Conservation (phyloP, 2,888 invertebrate species). For the Minunthozetes semirufus region DNA sequence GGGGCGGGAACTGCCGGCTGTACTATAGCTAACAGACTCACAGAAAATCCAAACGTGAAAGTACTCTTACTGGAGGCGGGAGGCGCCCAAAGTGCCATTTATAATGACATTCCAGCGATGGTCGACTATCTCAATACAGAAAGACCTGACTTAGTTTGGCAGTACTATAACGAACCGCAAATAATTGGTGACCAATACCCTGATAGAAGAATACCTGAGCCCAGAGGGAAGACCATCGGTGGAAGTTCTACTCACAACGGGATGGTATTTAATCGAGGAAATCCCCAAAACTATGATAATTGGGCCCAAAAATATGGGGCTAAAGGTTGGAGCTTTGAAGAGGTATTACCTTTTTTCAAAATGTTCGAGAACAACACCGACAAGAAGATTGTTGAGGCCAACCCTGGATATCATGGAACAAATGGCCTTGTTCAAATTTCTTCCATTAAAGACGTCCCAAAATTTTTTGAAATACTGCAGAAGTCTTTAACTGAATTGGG, state of each 20-base stretch:
- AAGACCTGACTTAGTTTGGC: too few relatives aligned
- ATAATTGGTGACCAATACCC: background rate
- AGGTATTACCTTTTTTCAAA: slow-evolving; percentile 7
- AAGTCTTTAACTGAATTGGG: too few relatives aligned
- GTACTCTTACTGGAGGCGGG: background rate
- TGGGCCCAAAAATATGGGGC: slow-evolving; percentile 2
- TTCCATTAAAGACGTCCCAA: too few relatives aligned
- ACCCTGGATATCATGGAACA: background rate
- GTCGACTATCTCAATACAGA: too few relatives aligned
- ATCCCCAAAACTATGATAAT: background rate
- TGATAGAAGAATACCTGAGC: background rate
- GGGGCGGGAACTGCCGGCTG: background rate
- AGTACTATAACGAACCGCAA: background rate
- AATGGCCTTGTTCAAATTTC: background rate
- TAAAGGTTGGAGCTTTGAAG: background rate
- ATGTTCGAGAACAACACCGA: slow-evolving; percentile 9
- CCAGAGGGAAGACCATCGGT: background rate
- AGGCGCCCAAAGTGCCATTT: background rate
- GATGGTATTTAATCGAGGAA: background rate
- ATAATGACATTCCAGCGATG: too few relatives aligned
- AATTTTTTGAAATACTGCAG: too few relatives aligned
- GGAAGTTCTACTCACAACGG: background rate
- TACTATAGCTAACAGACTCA: background rate
- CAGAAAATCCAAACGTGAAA: background rate
- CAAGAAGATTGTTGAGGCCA: background rate